Percentiles rank a stretch among this genome's conserved stretches.
Evolutionary conservation across 2,888 invertebrate species (phyloP).

Genomic region (Busseola fusca): DNA sequence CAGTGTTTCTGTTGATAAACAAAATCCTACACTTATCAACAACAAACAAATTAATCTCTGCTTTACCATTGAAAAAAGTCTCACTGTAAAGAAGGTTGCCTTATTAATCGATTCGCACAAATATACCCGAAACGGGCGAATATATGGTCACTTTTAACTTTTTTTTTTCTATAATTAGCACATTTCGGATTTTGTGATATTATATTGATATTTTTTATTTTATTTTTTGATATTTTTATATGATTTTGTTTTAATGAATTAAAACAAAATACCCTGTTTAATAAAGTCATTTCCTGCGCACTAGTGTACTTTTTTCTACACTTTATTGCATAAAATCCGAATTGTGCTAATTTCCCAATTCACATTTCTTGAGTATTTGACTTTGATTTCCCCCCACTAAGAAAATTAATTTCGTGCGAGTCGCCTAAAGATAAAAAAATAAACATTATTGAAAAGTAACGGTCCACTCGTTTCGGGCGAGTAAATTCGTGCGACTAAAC

Average conservation of each 20-base stretch:
- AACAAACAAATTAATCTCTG: constrained; percentile 39
- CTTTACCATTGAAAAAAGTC: constrained; percentile 21
- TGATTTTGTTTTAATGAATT: neutral
- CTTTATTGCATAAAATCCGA: neutral
- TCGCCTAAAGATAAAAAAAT: neutral
- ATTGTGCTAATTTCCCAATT: neutral
- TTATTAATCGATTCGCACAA: neutral
- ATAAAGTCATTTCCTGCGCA: neutral
- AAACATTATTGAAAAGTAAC: neutral
- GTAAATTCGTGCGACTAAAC: neutral
- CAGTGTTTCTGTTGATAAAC: constrained; percentile 24
- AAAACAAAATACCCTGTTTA: neutral
- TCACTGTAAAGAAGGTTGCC: constrained; percentile 19
- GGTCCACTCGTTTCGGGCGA: neutral
- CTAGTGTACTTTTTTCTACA: neutral
- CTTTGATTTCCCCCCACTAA: too few species aligned
- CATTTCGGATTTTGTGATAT: neutral
- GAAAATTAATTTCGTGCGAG: too few species aligned
- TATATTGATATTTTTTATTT: too few species aligned
- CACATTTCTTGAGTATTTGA: neutral
- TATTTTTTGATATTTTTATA: too few species aligned
- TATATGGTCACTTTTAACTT: neutral
- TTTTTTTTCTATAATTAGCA: neutral
- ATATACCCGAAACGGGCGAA: neutral
- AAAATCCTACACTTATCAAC: constrained; percentile 21